These are phyloP conservation scores for Chalcis sispes DNA, from an alignment of 2,888 invertebrate genomes.

Conservation along the genomic window DNA sequence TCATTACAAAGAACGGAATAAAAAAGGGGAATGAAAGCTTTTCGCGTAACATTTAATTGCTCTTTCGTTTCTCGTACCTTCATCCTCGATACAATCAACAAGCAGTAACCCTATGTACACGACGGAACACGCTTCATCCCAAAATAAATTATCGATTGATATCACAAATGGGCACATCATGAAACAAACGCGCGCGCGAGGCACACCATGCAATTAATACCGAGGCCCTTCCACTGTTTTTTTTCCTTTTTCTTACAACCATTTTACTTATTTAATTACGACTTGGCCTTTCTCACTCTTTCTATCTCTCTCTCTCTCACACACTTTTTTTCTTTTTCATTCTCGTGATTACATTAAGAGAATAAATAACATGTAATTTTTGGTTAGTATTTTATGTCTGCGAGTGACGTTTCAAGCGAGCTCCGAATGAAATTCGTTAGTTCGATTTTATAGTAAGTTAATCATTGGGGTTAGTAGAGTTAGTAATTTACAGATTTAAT, in stretches of 20 bases:
- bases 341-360: too few species aligned
- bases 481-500: too few species aligned
- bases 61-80: too few species aligned
- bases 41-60: too few species aligned
- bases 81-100: too few species aligned
- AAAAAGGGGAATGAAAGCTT: too few species aligned
- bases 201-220: slow-evolving; percentile 24
- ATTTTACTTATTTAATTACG: background rate
- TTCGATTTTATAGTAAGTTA: too few species aligned
- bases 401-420: slow-evolving; percentile 33
- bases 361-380: too few species aligned
- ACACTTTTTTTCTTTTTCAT: background rate
- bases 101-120: background rate
- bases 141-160: slow-evolving; percentile 55
- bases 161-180: slow-evolving; percentile 58
- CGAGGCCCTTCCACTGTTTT: slow-evolving; percentile 4
- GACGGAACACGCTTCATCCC: background rate
- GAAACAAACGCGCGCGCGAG: slow-evolving; percentile 21
- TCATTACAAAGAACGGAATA: too few species aligned
- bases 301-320: background rate
- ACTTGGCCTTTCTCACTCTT: background rate
- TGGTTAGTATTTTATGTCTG: background rate
- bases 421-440: slow-evolving; percentile 6
- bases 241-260: too few species aligned
- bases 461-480: too few species aligned